Conservation (phyloP, 2,888 invertebrate species). For the Brassicogethes aeneus region DNA sequence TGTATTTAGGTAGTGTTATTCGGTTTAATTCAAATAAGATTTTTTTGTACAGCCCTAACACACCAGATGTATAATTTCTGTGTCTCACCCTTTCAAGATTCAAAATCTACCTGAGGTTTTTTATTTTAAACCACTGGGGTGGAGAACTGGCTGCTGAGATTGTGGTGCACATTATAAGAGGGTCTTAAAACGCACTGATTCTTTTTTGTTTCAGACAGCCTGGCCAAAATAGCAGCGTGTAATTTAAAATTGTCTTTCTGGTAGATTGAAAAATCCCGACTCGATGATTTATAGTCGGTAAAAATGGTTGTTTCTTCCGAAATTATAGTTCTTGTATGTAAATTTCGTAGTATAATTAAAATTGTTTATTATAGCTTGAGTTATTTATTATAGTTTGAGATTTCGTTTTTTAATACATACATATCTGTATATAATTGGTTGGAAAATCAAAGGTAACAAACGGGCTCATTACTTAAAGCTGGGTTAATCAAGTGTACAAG, state of each 20-base stretch:
- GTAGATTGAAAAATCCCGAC: neutral
- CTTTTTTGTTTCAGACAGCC: neutral
- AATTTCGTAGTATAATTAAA: neutral
- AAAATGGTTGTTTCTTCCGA: neutral
- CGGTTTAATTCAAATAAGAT: neutral
- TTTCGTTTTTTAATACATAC: no score
- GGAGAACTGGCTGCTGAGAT: neutral
- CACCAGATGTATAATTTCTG: conserved; percentile 1
- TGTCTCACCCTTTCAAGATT: conserved; percentile 11
- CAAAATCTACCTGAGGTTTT: conserved; percentile 4
- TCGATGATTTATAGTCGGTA: neutral
- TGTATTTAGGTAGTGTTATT: no score
- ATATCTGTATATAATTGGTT: no score
- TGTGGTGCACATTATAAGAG: neutral
- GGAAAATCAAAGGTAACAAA: no score
- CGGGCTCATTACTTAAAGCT: no score
- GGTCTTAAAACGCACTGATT: neutral
- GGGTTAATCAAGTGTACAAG: no score
- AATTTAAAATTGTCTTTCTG: neutral
- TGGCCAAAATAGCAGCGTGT: no score
- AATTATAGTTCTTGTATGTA: neutral
- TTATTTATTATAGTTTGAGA: neutral
- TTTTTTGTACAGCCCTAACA: neutral
- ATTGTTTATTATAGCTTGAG: neutral
- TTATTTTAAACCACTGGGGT: conserved; percentile 2